Conservation (phyloP, 2,113 vertebrate genomes). For the Labeo catla region DNA sequence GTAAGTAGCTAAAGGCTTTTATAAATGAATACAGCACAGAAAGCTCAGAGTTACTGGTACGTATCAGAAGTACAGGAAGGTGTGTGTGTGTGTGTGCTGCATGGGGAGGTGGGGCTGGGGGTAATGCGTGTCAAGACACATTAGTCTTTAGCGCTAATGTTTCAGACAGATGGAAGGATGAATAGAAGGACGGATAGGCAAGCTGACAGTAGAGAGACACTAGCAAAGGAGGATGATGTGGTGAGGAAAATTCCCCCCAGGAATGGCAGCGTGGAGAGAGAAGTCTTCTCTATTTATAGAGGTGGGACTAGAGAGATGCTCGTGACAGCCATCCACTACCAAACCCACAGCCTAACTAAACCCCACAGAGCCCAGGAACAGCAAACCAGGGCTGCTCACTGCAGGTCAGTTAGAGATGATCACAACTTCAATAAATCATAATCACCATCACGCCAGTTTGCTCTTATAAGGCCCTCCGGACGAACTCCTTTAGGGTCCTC, state of each 20-base stretch:
- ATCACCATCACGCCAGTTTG: slow-evolving; percentile 23
- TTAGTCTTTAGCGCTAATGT: slow-evolving; percentile 53
- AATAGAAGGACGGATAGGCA: slow-evolving; percentile 58
- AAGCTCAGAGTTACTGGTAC: neutral
- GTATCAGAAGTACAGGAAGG: neutral
- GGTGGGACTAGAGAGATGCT: slow-evolving; percentile 66
- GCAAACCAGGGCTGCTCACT: neutral
- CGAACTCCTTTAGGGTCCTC: slow-evolving; percentile 8
- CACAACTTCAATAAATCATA: slow-evolving; percentile 35
- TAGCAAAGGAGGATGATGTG: slow-evolving; percentile 41
- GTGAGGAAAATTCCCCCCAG: slow-evolving; percentile 61
- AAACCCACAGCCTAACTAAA: slow-evolving; percentile 38
- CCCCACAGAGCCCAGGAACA: neutral
- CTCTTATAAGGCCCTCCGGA: neutral
- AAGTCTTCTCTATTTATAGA: slow-evolving; percentile 70
- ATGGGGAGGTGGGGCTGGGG: slow-evolving; percentile 12
- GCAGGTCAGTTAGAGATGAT: slow-evolving; percentile 26
- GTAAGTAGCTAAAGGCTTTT: neutral
- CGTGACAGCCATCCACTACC: slow-evolving; percentile 63
- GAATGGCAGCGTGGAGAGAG: slow-evolving; percentile 60
- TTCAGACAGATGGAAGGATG: slow-evolving; percentile 50
- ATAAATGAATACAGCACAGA: neutral
- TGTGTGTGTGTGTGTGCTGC: slow-evolving; percentile 23
- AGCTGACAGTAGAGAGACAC: slow-evolving; percentile 40
- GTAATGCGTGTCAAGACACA: slow-evolving; percentile 47